phyloP scores from a whole-genome alignment of 2,797 vertebrate genomes.

The Ataeniobius toweri region DNA sequence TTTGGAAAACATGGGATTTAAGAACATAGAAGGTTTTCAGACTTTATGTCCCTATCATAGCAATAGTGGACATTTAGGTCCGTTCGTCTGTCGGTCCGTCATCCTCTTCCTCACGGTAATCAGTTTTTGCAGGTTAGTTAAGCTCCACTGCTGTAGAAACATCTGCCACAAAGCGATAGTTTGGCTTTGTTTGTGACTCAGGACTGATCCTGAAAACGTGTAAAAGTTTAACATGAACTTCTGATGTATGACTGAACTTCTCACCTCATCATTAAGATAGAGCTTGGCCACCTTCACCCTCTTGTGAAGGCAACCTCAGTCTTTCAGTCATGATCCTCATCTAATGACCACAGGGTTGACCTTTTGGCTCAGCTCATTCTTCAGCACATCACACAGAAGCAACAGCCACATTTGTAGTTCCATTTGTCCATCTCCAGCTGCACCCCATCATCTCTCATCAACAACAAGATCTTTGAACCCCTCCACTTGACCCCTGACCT shows the following conservation, averaged over 20 bases:
- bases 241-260: not conserved
- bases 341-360: too few relatives aligned
- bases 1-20: not conserved
- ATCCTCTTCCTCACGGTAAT: too few relatives aligned
- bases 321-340: not conserved
- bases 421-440: not conserved
- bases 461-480: not conserved
- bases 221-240: too few relatives aligned
- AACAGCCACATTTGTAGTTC: too few relatives aligned
- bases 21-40: not conserved
- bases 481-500: not conserved
- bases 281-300: not conserved
- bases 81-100: not conserved
- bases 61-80: not conserved
- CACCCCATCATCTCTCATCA: not conserved
- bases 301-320: not conserved
- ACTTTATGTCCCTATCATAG: not conserved
- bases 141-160: not conserved
- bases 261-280: not conserved
- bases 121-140: too few relatives aligned
- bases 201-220: not conserved
- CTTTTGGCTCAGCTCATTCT: not conserved
- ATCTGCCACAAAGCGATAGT: not conserved
- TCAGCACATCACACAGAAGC: too few relatives aligned
- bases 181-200: not conserved